Evolutionary conservation across 2,113 vertebrate genomes (phyloP).

Genomic region (Anolis carolinensis): DNA sequence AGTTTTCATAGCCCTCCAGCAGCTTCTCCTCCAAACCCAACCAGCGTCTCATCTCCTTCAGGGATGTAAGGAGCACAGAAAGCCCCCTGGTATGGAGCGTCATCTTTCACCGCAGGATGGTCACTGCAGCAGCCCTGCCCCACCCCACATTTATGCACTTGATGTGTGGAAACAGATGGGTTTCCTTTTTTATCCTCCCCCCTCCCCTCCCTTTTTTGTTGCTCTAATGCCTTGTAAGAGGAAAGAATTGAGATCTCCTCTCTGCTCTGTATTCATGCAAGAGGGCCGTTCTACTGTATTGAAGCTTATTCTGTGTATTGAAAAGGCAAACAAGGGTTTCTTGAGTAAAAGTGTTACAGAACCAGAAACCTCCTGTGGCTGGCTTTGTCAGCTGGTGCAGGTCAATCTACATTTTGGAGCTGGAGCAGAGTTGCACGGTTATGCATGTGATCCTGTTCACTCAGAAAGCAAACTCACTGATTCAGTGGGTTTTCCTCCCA

Average conservation of each 20-base stretch:
- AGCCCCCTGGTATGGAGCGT: background rate
- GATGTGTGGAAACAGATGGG: background rate
- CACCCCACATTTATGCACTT: background rate
- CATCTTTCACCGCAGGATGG: background rate
- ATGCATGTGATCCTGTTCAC: background rate
- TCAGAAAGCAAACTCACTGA: background rate
- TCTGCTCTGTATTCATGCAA: background rate
- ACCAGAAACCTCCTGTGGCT: background rate
- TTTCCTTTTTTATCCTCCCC: background rate
- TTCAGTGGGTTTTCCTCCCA: background rate
- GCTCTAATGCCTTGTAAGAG: background rate
- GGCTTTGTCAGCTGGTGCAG: background rate
- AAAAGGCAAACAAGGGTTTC: background rate
- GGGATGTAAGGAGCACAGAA: conserved; percentile 48
- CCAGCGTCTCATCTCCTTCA: conserved; percentile 67
- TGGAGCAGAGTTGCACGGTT: background rate
- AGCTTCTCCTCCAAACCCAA: conserved; percentile 48
- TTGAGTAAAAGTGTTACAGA: background rate
- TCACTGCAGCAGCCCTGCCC: background rate
- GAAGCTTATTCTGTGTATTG: background rate
- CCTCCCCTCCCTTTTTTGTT: background rate
- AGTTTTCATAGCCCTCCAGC: conserved; percentile 73
- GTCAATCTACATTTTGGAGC: background rate
- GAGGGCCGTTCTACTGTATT: background rate
- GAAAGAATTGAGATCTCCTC: background rate